These are phyloP conservation scores for Gerris lacustris DNA, from an alignment of 2,888 invertebrate species.

Conservation along the genomic window DNA sequence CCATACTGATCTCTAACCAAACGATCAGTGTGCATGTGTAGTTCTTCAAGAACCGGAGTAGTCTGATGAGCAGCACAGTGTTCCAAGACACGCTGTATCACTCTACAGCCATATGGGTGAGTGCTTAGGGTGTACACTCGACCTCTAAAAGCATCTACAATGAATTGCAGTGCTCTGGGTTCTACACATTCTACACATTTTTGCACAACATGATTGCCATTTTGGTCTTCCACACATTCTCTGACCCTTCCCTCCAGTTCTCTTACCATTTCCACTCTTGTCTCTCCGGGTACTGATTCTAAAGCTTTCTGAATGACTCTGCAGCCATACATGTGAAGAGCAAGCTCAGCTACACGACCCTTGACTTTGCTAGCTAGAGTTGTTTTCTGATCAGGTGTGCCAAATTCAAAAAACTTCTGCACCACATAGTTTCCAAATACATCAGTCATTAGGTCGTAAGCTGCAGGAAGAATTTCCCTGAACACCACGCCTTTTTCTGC, in stretches of 20 bases:
- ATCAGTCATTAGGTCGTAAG: slow-evolving; percentile 96
- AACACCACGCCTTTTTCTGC: slow-evolving; percentile 97
- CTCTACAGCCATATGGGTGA: slow-evolving; percentile 97
- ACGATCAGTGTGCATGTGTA: slow-evolving; percentile 89
- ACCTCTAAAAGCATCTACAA: slow-evolving; percentile 68
- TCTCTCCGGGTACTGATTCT: slow-evolving; percentile 88
- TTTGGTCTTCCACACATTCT: slow-evolving; percentile 99
- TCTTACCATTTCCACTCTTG: slow-evolving; percentile 93
- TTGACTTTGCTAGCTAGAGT: slow-evolving; percentile 82
- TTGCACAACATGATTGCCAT: slow-evolving; percentile 99
- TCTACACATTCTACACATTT: slow-evolving; percentile 99
- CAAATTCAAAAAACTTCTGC: slow-evolving; percentile 99
- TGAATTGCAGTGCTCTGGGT: slow-evolving; percentile 88
- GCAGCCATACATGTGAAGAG: slow-evolving; percentile 99
- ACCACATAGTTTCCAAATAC: slow-evolving; percentile 99
- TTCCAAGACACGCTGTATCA: slow-evolving; percentile 96
- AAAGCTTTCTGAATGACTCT: slow-evolving; percentile 98
- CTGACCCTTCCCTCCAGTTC: slow-evolving; percentile 96
- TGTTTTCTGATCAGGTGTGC: slow-evolving; percentile 94
- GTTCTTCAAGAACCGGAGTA: slow-evolving; percentile 77
- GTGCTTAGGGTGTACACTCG: slow-evolving; percentile 84
- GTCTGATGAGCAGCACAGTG: slow-evolving; percentile 91
- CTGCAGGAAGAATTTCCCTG: slow-evolving; percentile 87
- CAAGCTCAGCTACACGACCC: slow-evolving; percentile 87
- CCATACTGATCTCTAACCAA: slow-evolving; percentile 96